A percentile compares a stretch with the other conserved stretches of the same genome.
Evolutionary conservation across 2,888 invertebrate species (phyloP).

Genomic region (Plutella xylostella): DNA sequence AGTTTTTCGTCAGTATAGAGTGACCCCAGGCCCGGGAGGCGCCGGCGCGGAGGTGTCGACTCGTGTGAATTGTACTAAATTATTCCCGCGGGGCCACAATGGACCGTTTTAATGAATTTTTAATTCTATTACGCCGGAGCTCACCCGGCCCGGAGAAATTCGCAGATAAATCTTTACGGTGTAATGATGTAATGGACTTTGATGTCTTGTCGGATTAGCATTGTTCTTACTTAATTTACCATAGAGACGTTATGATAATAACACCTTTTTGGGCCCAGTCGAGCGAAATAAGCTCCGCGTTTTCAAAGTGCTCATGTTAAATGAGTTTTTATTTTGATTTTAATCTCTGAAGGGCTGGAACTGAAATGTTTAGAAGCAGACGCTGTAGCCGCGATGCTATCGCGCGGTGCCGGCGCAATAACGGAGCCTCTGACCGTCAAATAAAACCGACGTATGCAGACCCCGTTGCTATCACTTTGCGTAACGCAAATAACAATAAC

Average conservation of each 20-base stretch:
- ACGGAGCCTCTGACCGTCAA: no score
- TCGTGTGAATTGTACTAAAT: constrained; percentile 63
- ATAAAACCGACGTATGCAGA: constrained; percentile 3
- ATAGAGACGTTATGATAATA: no score
- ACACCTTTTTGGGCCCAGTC: no score
- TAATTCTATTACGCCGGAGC: constrained; percentile 62
- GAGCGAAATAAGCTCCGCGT: no score
- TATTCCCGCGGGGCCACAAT: constrained; percentile 56
- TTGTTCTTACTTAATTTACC: no score
- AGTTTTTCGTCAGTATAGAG: no score
- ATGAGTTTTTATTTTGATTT: no score
- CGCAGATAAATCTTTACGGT: constrained; percentile 51
- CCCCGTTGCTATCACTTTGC: background rate
- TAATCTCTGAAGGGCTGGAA: no score
- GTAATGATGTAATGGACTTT: constrained; percentile 35
- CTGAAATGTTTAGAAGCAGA: no score
- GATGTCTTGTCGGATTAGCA: constrained; percentile 3
- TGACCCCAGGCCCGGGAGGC: background rate
- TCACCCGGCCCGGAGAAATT: constrained; percentile 56
- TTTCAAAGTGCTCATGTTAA: no score
- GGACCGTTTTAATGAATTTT: constrained; percentile 66
- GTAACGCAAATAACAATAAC: constrained; percentile 2
- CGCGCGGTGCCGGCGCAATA: no score
- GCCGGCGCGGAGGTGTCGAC: constrained; percentile 36
- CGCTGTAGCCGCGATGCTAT: no score